Conservation (phyloP, 64 coral and sea anemone genomes). For the Catalaphyllia jardinei region DNA sequence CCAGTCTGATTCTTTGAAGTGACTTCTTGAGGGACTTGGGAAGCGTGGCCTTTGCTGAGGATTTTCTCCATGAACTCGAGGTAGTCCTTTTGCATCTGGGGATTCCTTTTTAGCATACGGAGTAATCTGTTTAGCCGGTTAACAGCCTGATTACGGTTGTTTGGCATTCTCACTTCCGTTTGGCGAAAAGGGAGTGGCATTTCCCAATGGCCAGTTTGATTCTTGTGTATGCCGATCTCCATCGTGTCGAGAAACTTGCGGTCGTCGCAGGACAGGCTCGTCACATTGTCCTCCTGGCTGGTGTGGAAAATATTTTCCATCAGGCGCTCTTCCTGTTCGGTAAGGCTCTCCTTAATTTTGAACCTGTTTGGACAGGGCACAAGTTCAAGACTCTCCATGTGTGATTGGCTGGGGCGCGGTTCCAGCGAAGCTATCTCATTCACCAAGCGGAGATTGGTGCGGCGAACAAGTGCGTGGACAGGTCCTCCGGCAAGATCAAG, state of each 20-base stretch:
- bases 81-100: slow-evolving; percentile 31
- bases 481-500: neutral
- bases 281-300: neutral
- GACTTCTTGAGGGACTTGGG: neutral
- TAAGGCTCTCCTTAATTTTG: neutral
- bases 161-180: neutral
- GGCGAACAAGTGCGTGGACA: neutral
- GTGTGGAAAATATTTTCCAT: slow-evolving; percentile 1
- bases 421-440: neutral
- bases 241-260: slow-evolving; percentile 33
- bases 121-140: slow-evolving; percentile 32
- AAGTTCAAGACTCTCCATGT: neutral
- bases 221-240: neutral
- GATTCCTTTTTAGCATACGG: slow-evolving; percentile 24
- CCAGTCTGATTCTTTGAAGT: neutral
- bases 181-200: slow-evolving; percentile 53
- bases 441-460: neutral
- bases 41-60: slow-evolving; percentile 31
- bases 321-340: neutral
- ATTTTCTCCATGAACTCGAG: slow-evolving; percentile 42
- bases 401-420: neutral
- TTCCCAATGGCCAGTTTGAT: neutral
- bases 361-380: slow-evolving; percentile 10
- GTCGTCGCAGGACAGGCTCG: slow-evolving; percentile 23
- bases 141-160: slow-evolving; percentile 34